Conservation (phyloP, 2,888 invertebrate genomes). For the Antheraea yamamai region DNA sequence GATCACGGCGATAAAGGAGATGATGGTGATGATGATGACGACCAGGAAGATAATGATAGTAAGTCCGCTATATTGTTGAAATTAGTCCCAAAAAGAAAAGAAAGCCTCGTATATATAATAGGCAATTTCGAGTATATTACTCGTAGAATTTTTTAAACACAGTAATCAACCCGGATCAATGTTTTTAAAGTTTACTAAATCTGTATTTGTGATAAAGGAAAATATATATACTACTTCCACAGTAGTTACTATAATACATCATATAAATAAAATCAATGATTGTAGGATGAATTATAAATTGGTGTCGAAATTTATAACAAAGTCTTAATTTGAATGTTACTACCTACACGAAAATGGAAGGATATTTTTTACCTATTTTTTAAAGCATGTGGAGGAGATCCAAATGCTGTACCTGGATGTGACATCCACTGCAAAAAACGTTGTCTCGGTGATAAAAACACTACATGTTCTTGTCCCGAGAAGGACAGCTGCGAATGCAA, state of each 20-base stretch:
- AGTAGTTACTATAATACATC: background rate
- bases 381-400: background rate
- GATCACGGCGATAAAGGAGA: background rate
- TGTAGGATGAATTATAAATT: too few species aligned
- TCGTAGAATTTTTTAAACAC: background rate
- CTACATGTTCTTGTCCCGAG: constrained; percentile 12
- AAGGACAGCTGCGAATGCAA: constrained; percentile 38
- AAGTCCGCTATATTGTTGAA: background rate
- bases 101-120: background rate
- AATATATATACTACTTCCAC: background rate
- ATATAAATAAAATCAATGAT: background rate
- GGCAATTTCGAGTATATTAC: background rate
- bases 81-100: background rate
- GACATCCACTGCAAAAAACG: background rate
- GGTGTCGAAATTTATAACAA: background rate
- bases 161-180: too few species aligned
- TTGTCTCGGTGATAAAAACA: constrained; percentile 24
- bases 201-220: too few species aligned
- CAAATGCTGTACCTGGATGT: background rate
- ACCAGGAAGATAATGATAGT: background rate
- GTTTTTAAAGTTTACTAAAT: too few species aligned
- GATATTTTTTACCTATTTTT: background rate
- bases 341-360: background rate
- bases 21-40: background rate
- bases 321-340: background rate